These are phyloP conservation scores for Mythimna ferrago DNA, from an alignment of 2,888 invertebrate species.

Conservation along the genomic window DNA sequence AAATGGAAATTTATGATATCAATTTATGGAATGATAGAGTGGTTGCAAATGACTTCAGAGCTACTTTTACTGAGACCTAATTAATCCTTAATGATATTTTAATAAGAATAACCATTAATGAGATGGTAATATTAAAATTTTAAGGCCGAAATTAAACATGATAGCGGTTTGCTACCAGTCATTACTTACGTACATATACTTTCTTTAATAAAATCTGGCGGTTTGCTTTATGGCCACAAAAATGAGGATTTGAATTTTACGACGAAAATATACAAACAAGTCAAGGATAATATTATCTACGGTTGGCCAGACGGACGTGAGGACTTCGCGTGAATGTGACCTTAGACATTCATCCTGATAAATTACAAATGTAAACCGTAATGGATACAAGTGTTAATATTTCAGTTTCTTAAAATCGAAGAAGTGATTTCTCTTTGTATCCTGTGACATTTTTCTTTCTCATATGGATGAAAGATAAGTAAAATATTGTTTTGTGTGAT, in stretches of 20 bases:
- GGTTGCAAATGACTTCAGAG: conserved; percentile 39
- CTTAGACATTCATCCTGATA: conserved; percentile 39
- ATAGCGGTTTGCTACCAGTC: neutral
- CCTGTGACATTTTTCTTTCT: neutral
- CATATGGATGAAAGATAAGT: neutral
- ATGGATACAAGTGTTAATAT: conserved; percentile 12
- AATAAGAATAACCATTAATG: conserved; percentile 20
- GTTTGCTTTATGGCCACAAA: conserved; percentile 49
- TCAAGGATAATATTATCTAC: conserved; percentile 66
- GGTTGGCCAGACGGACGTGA: conserved; percentile 60
- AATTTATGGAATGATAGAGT: conserved; percentile 20
- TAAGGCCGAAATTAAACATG: neutral
- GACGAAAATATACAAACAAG: conserved; percentile 64
- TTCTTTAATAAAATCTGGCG: conserved; percentile 6
- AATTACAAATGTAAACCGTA: conserved; percentile 29
- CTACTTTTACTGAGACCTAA: conserved; percentile 19
- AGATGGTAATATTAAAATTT: conserved; percentile 31
- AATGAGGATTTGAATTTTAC: conserved; percentile 52
- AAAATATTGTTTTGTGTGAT: neutral
- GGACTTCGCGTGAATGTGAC: conserved; percentile 39
- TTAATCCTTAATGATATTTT: conserved; percentile 39
- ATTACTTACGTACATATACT: neutral
- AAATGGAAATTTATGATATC: conserved; percentile 9
- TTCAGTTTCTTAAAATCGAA: conserved; percentile 5
- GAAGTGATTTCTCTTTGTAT: neutral